These are phyloP conservation scores for Cinara cedri DNA, from an alignment of 2,888 invertebrate species.

Conservation along the genomic window DNA sequence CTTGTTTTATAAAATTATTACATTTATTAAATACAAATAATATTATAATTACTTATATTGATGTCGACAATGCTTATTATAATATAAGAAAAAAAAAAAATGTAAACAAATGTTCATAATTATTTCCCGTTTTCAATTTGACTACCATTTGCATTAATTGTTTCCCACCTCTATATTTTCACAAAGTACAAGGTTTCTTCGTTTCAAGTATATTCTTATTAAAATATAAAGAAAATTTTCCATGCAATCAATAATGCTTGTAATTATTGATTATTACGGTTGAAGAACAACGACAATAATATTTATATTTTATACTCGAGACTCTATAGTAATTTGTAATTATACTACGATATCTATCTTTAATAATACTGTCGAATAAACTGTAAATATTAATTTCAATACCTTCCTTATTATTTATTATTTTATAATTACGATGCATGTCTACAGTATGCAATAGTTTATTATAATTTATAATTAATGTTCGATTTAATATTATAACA, in stretches of 20 bases:
- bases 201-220: background rate
- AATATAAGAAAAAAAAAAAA: too few relatives aligned
- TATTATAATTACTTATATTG: too few relatives aligned
- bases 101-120: too few relatives aligned
- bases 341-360: background rate
- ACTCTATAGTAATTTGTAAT: background rate
- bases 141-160: too few relatives aligned
- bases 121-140: too few relatives aligned
- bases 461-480: too few relatives aligned
- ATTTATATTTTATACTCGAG: background rate
- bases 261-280: conserved; percentile 18
- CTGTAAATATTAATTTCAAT: background rate
- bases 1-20: too few relatives aligned
- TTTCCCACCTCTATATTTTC: background rate
- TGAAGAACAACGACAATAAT: background rate
- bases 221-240: background rate
- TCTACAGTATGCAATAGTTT: background rate
- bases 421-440: background rate
- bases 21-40: too few relatives aligned
- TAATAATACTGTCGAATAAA: background rate
- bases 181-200: conserved; percentile 20
- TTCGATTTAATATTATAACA: too few relatives aligned
- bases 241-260: background rate
- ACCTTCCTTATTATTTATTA: background rate
- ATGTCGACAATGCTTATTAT: too few relatives aligned